Base-by-base conservation (phyloP, 2,113 vertebrate species). In the Australoheros scitulus region DNA sequence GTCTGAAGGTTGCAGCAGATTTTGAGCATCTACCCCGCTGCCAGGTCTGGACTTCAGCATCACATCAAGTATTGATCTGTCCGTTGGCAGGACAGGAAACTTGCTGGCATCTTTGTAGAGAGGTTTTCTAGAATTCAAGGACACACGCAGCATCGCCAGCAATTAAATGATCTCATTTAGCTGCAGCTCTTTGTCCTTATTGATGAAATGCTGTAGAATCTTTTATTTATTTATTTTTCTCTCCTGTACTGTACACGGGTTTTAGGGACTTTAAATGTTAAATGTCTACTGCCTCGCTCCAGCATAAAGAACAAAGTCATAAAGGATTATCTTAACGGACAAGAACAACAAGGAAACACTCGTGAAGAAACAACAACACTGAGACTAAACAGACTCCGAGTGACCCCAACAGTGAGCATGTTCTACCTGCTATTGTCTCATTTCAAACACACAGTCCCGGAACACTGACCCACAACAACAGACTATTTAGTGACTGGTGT, bases 391-490 rank as follows among this genome's bases (percentile, higher is more conserved):
- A 5, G 18, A 5, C 38, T 61, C 11, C 29, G n/a, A 47, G 56
- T 57, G 26, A 57, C 64, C 29, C 81, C 18, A 10, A 55, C 58
- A 74, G 29, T 82, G 8, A 26, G 47, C 65, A 72, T 15, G 8
- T 58, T 52, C 41, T 74, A 38, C 3, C 4, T 64, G 34, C 36
- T 38, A 52, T 76, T 50, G 64, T 80, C 68, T 86, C 10, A 56
- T 60, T 76, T 79, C 11, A 59, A 34, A 7, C 56, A 20, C 43
- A 20, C 81, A 81, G 61, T 79, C 47, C 38, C 50, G 59, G 10
- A 63, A 52, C 13, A 81, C 75, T 11, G 60, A 88, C 75, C 36
- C 10, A 43, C 41, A 57, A 61, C 29, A 52, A 34, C 57, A 64
- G 38, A 78, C 22, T 79, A 63, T 88, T 83, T 81, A 79, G 52